Evolutionary conservation across 2,797 vertebrate species (phyloP).

Genomic region (Cottoperca gobio): DNA sequence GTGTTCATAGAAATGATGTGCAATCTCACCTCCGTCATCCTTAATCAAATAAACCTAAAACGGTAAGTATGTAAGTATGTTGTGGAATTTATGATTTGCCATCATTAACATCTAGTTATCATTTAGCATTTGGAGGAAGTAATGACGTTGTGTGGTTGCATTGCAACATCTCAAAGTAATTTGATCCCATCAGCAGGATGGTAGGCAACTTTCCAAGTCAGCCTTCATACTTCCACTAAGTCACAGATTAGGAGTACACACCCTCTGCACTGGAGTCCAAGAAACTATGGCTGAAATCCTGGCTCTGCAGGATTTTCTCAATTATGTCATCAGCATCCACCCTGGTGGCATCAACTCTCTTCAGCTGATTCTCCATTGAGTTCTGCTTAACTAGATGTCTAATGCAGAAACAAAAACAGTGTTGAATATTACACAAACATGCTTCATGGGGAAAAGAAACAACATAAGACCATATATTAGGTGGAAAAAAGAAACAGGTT

Average conservation of each 20-base stretch:
- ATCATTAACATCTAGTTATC: background rate
- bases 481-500: background rate
- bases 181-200: conserved; percentile 45
- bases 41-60: background rate
- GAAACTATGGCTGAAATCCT: conserved; percentile 91
- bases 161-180: conserved; percentile 51
- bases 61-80: background rate
- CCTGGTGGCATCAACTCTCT: conserved; percentile 94
- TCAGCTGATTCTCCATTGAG: conserved; percentile 94
- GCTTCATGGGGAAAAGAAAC: background rate
- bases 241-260: conserved; percentile 69
- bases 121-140: background rate
- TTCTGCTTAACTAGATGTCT: conserved; percentile 93
- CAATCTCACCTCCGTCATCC: background rate
- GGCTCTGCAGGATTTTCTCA: conserved; percentile 95
- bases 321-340: conserved; percentile 96
- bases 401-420: conserved; percentile 19
- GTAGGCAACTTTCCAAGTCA: conserved; percentile 38
- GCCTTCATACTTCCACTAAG: conserved; percentile 3
- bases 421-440: background rate
- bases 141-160: background rate
- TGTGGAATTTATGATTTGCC: background rate
- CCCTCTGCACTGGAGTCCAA: conserved; percentile 97
- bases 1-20: conserved; percentile 13
- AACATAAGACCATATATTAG: background rate